These are phyloP conservation scores for Drosophila testacea DNA, from an alignment of 2,888 invertebrate species.

Conservation along the genomic window DNA sequence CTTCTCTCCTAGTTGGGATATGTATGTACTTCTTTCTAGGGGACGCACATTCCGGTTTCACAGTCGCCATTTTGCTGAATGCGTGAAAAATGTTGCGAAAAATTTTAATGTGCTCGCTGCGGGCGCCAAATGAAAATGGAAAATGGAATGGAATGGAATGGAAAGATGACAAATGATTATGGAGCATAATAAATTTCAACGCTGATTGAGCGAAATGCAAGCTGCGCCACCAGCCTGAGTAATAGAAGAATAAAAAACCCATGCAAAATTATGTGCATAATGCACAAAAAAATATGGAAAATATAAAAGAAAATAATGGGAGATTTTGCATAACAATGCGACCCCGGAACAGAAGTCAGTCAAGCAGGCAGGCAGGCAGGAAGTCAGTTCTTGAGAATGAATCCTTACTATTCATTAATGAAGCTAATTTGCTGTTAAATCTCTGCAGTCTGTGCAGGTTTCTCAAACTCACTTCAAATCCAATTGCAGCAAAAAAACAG, in stretches of 20 bases:
- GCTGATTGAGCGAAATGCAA: constrained; percentile 78
- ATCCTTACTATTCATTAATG: constrained; percentile 65
- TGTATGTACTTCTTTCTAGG: not conserved
- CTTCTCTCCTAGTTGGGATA: constrained; percentile 13
- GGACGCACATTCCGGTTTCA: constrained; percentile 32
- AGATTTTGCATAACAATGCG: constrained; percentile 27
- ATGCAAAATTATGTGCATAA: constrained; percentile 38
- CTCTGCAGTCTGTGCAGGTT: constrained; percentile 43
- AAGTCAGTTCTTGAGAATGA: not conserved
- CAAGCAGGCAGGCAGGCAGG: not conserved
- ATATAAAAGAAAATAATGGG: constrained; percentile 13
- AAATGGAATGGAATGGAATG: constrained; percentile 25
- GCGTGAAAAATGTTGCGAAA: constrained; percentile 78
- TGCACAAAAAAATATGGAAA: constrained; percentile 24
- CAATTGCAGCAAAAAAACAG: constrained; percentile 45
- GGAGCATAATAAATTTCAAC: constrained; percentile 75
- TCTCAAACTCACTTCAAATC: constrained; percentile 43
- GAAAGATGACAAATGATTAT: constrained; percentile 79
- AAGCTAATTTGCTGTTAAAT: constrained; percentile 73
- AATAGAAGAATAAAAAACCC: constrained; percentile 1
- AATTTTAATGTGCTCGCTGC: constrained; percentile 76
- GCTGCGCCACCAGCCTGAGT: constrained; percentile 12
- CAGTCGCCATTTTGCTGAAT: constrained; percentile 68
- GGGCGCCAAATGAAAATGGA: constrained; percentile 72
- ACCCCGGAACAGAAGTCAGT: constrained; percentile 18